Percentiles rank a stretch among this genome's conserved stretches.
phyloP scores from a whole-genome alignment of 2,888 invertebrate species.

The Epirrhoe alternata region DNA sequence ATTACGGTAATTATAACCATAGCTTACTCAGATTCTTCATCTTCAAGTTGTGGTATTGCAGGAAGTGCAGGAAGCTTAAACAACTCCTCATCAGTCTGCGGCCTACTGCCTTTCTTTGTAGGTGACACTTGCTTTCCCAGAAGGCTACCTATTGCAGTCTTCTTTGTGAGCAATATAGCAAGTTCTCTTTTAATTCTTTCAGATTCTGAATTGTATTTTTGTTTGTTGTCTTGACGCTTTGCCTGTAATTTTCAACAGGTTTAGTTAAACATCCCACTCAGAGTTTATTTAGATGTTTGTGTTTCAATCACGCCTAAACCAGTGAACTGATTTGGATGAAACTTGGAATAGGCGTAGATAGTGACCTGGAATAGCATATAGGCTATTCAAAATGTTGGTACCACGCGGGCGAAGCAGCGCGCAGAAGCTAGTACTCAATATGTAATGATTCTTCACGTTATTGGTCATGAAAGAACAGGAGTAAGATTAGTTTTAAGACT shows the following conservation, averaged over 20 bases:
- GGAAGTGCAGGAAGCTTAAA: constrained; percentile 87
- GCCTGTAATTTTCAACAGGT: constrained; percentile 81
- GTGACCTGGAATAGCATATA: no score
- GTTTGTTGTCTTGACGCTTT: constrained; percentile 90
- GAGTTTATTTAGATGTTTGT: no score
- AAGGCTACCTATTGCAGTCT: constrained; percentile 90
- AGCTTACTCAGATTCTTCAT: constrained; percentile 79
- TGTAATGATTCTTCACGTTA: no score
- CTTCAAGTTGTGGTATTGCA: constrained; percentile 64
- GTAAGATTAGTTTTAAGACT: no score
- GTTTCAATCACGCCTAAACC: no score
- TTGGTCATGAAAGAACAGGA: no score
- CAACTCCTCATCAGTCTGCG: constrained; percentile 82
- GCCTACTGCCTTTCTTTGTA: constrained; percentile 59
- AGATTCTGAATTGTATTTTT: constrained; percentile 89
- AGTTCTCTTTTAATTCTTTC: constrained; percentile 90
- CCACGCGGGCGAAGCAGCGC: no score
- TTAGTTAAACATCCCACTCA: neutral
- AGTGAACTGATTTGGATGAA: no score
- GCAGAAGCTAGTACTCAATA: no score
- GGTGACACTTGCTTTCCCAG: constrained; percentile 84
- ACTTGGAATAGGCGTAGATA: no score
- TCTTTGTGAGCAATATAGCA: constrained; percentile 89
- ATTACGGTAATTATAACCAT: neutral
- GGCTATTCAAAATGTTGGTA: no score